Base-by-base conservation (phyloP, 1,140 invertebrate species). In the Euschistus heros region DNA sequence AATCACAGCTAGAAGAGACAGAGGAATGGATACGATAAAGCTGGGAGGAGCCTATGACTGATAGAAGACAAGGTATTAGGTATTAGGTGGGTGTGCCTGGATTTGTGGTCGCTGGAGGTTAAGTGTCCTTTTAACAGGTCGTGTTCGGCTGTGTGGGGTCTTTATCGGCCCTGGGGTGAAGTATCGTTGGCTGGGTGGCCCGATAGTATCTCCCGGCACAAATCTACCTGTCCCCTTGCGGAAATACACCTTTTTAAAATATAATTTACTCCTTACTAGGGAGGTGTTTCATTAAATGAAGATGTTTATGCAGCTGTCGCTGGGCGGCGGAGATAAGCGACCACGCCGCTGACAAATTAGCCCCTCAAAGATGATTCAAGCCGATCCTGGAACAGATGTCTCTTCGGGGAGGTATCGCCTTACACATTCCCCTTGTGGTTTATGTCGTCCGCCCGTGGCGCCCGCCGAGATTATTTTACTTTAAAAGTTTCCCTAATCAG, bases 61-160 rank as follows among this genome's bases (percentile, higher is more conserved):
- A 30, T 30, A 30, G 27, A 30, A 7, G 2, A 30, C 27, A 30
- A 30, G 27, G 7, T 7, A 30, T 30, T 30, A 30, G 27, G n/a
- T n/a, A 30, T 2, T 2, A 30, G 27, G 27, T 30, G 27, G 27
- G 27, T 30, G 27, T 30, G 27, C 27, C 27, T 30, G 27, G 27
- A 30, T 30, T 30, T 30, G 27, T 30, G 27, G 27, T 30, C 27
- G 27, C 27, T 30, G 27, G 27, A 30, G 46, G 15, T 47, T 47
- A 47, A 47, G 46, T 47, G 46, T 47, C 18, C 46, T 47, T 47
- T 47, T 47, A 47, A 47, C 46, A 47, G 46, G 46, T 47, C 46
- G 15, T 47, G 46, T 47, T n/a, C 15, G 46, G 46, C 15, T 47
- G 46, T 47, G 46, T 47, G 46, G 46, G 46, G 46, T 47, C 46